Evolutionary conservation across 2,888 invertebrate species (phyloP), one percentile per base, ranked within the genome.

Genomic region (Drosophila anceps): DNA sequence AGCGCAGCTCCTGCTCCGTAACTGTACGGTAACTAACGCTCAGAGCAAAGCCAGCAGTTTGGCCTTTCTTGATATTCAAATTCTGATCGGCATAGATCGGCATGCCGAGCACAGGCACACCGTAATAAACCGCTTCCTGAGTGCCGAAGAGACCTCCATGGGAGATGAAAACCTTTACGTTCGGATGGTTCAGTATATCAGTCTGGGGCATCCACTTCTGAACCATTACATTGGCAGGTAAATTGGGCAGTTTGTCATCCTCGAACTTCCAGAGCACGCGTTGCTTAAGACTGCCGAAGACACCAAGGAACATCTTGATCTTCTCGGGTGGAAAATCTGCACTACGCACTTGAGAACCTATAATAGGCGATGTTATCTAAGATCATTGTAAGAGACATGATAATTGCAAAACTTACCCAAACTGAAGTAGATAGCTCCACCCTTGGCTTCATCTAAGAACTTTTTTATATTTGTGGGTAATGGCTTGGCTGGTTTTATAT

Each of bases 141-240:
- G 88, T 90, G 31, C 93, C 92, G 35, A 92, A 84, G 1, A 88
- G 74, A 0, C 91, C 91, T 0, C 93, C 93, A 27, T 93, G 93
- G 0, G 92, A 88, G 15, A 93, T 93, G 73, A 93, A 93, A 0
- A 93, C 79, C 65, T 90, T 92, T 0, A 93, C 81, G 64, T 93
- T 93, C 0, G 87, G 91, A 83, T 93, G 93, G 0, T 91, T 92
- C 76, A 92, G 62, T 20, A 94, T 91, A 74, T 94, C 94, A 39
- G 88, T 91, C 76, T 94, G 94, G 0, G 94, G 94, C 65, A 94
- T 81, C 94, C 94, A 94, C 41, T 92, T 93, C 29, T 90, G 87
- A 0, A 93, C 67, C 75, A 92, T 90, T 0, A 94, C 85, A 76
- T 93, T 93, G 8, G 79, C 64, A 0, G 93, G 92, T 46, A 92